Conservation (phyloP, 2,797 vertebrate genomes). For the Urosaurus nigricauda region DNA sequence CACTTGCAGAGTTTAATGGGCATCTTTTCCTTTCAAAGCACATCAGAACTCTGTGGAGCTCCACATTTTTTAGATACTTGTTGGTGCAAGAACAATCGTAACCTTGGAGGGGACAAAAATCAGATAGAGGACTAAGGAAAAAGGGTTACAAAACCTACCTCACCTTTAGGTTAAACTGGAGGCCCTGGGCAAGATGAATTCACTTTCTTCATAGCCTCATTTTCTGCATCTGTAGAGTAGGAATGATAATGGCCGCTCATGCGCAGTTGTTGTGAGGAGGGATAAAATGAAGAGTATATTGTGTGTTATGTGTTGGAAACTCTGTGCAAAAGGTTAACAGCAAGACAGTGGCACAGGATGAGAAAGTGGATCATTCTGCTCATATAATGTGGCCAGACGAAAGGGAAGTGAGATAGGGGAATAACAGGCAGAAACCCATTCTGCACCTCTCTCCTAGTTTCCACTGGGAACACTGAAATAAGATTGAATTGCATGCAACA, state of each 20-base stretch:
- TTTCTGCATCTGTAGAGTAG: slow-evolving; percentile 1
- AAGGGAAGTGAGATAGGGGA: not conserved
- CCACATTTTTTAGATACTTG: not conserved
- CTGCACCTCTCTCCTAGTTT: not conserved
- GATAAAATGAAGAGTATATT: not conserved
- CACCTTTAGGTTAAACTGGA: not conserved
- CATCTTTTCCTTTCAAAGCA: not conserved
- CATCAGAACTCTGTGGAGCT: not conserved
- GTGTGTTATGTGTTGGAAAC: not conserved
- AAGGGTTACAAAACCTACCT: not conserved
- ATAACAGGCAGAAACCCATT: not conserved
- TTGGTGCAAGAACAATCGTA: not conserved
- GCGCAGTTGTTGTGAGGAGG: not conserved
- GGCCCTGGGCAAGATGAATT: not conserved
- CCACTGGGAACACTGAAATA: not conserved
- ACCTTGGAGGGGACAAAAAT: not conserved
- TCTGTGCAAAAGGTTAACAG: not conserved
- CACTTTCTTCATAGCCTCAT: not conserved
- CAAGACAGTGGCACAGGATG: not conserved
- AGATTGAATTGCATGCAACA: not conserved
- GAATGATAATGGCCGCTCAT: not conserved
- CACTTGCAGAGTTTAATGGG: not conserved
- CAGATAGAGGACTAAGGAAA: not conserved
- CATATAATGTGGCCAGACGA: not conserved
- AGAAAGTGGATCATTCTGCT: not conserved